These are phyloP conservation scores for Ramphastos sulfuratus DNA, from an alignment of 2,113 vertebrate species.

Conservation along the genomic window DNA sequence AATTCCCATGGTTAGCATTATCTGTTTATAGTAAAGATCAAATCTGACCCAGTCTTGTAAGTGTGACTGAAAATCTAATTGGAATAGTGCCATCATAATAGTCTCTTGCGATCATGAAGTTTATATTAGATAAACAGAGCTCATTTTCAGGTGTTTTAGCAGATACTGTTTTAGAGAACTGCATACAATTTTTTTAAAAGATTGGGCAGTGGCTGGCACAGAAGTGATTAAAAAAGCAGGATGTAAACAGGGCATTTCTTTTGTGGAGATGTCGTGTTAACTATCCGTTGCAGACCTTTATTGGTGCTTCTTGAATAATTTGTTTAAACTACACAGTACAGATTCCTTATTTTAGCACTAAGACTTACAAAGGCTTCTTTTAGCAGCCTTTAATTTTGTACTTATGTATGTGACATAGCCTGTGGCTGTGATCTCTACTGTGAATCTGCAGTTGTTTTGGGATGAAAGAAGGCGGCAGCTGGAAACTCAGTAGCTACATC, in stretches of 20 bases:
- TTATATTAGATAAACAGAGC: neutral
- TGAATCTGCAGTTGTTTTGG: constrained; percentile 89
- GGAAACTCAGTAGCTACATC: constrained; percentile 91
- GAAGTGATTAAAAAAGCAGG: neutral
- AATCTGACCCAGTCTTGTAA: constrained; percentile 2
- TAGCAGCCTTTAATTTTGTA: constrained; percentile 85
- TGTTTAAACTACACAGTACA: constrained; percentile 79
- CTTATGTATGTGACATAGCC: constrained; percentile 85
- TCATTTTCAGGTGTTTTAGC: constrained; percentile 6
- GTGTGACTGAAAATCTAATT: neutral
- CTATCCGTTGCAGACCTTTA: constrained; percentile 65
- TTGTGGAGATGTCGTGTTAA: constrained; percentile 64
- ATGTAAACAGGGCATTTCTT: constrained; percentile 55
- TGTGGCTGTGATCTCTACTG: constrained; percentile 89
- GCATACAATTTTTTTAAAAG: neutral
- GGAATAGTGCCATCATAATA: neutral
- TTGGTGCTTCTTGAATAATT: constrained; percentile 74
- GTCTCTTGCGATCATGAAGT: neutral
- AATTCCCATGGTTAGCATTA: neutral
- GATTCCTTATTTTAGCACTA: constrained; percentile 85
- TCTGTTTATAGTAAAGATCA: neutral
- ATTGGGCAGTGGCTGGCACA: neutral
- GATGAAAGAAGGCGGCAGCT: constrained; percentile 97
- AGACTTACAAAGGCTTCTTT: constrained; percentile 84
- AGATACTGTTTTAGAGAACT: neutral